A percentile compares a stretch with the other conserved stretches of the same genome.
Evolutionary conservation across 2,797 vertebrate genomes (phyloP).

Genomic region (Acipenser transmontanus): DNA sequence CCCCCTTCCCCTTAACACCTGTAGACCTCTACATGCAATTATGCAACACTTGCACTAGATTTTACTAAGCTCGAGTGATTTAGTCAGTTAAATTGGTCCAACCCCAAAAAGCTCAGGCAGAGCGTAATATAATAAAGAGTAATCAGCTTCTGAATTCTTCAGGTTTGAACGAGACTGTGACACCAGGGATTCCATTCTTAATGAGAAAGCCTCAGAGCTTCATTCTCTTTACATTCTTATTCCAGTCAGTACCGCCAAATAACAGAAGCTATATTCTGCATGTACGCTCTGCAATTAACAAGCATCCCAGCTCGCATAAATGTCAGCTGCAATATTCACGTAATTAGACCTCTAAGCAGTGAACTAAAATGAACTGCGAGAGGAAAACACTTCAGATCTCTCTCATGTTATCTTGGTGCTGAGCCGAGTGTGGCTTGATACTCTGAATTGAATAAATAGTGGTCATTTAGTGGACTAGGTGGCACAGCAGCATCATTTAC

Average conservation of each 20-base stretch:
- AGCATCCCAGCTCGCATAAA: slow-evolving; percentile 9
- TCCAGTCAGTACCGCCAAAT: slow-evolving; percentile 2
- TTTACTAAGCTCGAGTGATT: neutral
- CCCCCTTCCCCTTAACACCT: neutral
- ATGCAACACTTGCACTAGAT: neutral
- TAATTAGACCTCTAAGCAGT: slow-evolving; percentile 16
- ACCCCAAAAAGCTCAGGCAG: slow-evolving; percentile 23
- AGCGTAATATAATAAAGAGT: slow-evolving; percentile 30
- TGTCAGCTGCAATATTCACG: slow-evolving; percentile 14
- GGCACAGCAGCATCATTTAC: too few relatives aligned
- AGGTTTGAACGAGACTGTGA: slow-evolving; percentile 22
- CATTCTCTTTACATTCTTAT: slow-evolving; percentile 1
- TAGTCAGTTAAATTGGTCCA: neutral
- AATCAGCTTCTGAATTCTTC: slow-evolving; percentile 20
- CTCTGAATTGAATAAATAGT: too few relatives aligned
- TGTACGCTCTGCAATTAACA: slow-evolving; percentile 13
- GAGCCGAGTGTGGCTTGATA: too few relatives aligned
- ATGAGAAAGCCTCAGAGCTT: slow-evolving; percentile 3
- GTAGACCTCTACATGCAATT: neutral
- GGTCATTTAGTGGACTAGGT: too few relatives aligned
- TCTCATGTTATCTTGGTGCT: slow-evolving; percentile 5
- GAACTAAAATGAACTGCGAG: slow-evolving; percentile 4
- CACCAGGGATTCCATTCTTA: slow-evolving; percentile 22
- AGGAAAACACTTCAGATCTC: neutral
- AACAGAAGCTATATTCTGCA: neutral